Evolutionary conservation across 2,113 vertebrate species (phyloP), one percentile per base, ranked within the genome.

Genomic region (Mola mola): DNA sequence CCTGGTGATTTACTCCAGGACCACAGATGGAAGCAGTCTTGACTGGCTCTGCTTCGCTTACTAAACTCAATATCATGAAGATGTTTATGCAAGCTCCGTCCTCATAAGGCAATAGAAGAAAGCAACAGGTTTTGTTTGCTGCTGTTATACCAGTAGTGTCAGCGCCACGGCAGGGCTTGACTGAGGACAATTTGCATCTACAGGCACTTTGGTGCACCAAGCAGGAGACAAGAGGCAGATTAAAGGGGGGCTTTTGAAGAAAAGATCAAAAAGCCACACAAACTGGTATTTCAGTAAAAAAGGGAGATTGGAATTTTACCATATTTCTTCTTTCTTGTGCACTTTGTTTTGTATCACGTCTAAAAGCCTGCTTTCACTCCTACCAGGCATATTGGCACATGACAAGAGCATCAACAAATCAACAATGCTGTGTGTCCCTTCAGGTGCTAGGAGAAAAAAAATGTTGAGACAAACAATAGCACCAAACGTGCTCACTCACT

Each of bases 401-500:
- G n/a, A 15, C 37, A 48, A 47, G 24, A 17, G 37, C 52, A 47
- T 29, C 34, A 34, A 67, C 56, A 78, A 67, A 72, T 75, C 65
- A 52, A 47, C 31, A 53, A 46, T 38, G 50, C 34, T 19, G 37
- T 34, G 1, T 7, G 43, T 25, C 52, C 52, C 43, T 51, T 73
- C 74, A 71, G 63, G 53, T 68, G 58, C 67, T 52, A 11, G 26
- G 59, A 22, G 29, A n/a, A 33, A 34, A 41, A 78, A 66, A 70
- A 63, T 59, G 47, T 71, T 11, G 5, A 52, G 41, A 24, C n/a
- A n/a, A 46, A 65, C 46, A 62, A 77, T 7, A 19, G 36, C 49
- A n/a, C 28, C 55, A 64, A 72, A 79, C n/a, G 15, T 58, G 67
- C 71, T 75, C 46, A 31, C 36, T 10, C 19, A 13, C 43, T 50